Percentiles rank a stretch among this genome's conserved stretches.
Conservation (phyloP, 2,113 vertebrate genomes). For the Acanthisitta chloris region DNA sequence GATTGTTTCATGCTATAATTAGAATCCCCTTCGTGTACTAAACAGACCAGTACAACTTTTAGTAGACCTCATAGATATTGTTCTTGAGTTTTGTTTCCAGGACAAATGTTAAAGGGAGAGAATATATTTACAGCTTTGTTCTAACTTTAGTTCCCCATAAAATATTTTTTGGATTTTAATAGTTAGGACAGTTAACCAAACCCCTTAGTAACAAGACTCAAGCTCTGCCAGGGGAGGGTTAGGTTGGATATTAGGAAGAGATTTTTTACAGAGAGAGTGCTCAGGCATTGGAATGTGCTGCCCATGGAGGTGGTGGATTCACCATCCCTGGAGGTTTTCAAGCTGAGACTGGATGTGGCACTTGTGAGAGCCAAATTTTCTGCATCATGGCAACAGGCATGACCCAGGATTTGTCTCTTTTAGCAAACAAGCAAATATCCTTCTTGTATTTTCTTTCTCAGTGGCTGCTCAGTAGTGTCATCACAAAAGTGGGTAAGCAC, state of each 20-base stretch:
- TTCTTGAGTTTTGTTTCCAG: background rate
- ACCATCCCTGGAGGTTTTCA: no score
- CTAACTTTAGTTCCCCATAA: background rate
- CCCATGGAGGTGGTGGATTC: no score
- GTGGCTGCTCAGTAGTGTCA: background rate
- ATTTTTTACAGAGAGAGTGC: no score
- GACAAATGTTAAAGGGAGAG: background rate
- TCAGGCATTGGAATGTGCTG: no score
- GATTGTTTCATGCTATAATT: slow-evolving; percentile 3
- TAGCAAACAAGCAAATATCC: background rate
- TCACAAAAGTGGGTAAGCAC: background rate
- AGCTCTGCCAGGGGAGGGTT: no score
- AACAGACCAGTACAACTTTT: background rate
- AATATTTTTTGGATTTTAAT: background rate
- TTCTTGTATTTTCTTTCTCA: background rate
- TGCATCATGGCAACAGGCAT: background rate
- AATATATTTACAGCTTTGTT: background rate
- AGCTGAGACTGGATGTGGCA: no score
- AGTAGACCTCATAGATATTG: background rate
- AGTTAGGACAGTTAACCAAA: background rate
- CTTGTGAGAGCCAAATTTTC: background rate
- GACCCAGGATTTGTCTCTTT: background rate
- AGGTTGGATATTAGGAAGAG: no score
- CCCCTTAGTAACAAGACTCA: background rate
- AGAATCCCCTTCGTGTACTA: background rate